Conservation (phyloP, 1,140 invertebrate genomes). For the Bombyx mori region DNA sequence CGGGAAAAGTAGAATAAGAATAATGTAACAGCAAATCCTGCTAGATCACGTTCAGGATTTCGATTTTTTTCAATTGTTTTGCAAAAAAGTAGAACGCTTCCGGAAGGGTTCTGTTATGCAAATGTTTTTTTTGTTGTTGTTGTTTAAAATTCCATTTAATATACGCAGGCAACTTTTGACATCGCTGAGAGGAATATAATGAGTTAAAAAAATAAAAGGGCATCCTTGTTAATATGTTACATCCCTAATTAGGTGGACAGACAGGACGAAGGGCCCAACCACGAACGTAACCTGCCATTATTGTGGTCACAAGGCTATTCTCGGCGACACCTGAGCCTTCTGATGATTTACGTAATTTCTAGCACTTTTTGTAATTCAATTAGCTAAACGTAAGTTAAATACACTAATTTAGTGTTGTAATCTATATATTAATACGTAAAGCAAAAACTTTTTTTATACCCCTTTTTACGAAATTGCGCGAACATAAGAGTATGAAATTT, state of each 20-base stretch:
- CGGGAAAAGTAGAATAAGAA: slow-evolving; percentile 31
- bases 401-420: too few relatives aligned
- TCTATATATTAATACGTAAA: too few relatives aligned
- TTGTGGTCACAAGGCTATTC: slow-evolving; percentile 12
- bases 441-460: too few relatives aligned
- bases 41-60: slow-evolving; percentile 28
- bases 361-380: too few relatives aligned
- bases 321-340: slow-evolving; percentile 11
- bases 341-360: not conserved
- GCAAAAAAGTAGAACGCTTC: too few relatives aligned
- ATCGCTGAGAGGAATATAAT: slow-evolving; percentile 8
- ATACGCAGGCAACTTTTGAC: not conserved
- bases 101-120: too few relatives aligned
- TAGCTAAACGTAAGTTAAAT: too few relatives aligned
- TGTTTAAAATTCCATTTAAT: not conserved
- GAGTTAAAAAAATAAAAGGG: slow-evolving; percentile 13
- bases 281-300: slow-evolving; percentile 10
- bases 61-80: slow-evolving; percentile 13
- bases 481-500: too few relatives aligned
- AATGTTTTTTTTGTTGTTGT: not conserved
- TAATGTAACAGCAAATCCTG: slow-evolving; percentile 34
- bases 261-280: not conserved
- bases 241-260: slow-evolving; percentile 16
- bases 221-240: slow-evolving; percentile 11
- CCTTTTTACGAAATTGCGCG: too few relatives aligned